Evolutionary conservation across 2,888 invertebrate species (phyloP), one percentile per base, ranked within the genome.

Genomic region (Drosophila putrida): DNA sequence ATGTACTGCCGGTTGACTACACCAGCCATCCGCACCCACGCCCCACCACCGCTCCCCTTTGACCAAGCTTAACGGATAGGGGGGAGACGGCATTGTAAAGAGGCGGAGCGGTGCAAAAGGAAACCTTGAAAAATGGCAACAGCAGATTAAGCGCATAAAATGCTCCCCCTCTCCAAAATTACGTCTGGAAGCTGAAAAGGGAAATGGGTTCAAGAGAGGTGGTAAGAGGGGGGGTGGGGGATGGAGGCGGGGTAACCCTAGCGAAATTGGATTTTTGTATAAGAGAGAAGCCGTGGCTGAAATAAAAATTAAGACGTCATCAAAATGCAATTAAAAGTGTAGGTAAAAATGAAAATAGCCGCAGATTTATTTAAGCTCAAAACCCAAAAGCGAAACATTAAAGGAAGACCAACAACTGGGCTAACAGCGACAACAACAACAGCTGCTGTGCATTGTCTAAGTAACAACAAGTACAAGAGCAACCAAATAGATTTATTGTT

Each of bases 401-500:
- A 74, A 49, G 35, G 15, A 38, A 27, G 53, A 44, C 38, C 41
- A 33, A 55, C 55, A 49, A 39, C 47, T 25, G 53, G 1, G 9
- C 9, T 33, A 33, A 6, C 8, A 51, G 8, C 9, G 10, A 11
- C 8, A 47, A 35, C 15, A 15, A 38, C 33, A 5, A 9, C 60
- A 55, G 63, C 78, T 68, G 68, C 58, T 68, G 58, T 76, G 61
- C 65, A 76, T 78, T 76, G 75, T 74, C 59, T 66, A 78, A 67
- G 60, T 73, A 76, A 76, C 64, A 72, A 47, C 54, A 64, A 72
- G 61, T 1, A 20, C 20, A 9, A 38, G 51, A 15, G 15, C 53
- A 77, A 74, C 67, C 86, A 88, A 88, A 89, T 88, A 80, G 82
- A 88, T 89, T 89, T 84, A 89, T 88, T 89, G 87, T 89, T 88